Evolutionary conservation across 2,797 vertebrate species (phyloP), one percentile per base, ranked within the genome.

Genomic region (Falco peregrinus): DNA sequence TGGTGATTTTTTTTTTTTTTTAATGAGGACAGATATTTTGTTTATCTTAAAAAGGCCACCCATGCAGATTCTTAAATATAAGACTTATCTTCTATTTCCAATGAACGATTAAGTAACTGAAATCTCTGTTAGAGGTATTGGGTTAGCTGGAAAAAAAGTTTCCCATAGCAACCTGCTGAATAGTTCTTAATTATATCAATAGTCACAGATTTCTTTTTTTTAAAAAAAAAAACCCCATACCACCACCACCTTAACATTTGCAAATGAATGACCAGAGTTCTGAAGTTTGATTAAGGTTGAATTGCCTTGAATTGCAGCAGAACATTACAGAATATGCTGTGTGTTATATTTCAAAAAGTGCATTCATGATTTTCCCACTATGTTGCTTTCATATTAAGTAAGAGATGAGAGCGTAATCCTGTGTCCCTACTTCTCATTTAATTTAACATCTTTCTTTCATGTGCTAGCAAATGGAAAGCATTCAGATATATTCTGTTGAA

Each of bases 401-500:
- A 54, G 57, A 91, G 29, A 64, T 68, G 53, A 83, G 47, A 94
- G 11, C 1, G 2, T 87, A 77, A 92, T 80, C 64, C 31, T 74
- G 28, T 54, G 19, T 85, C 43, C 21, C n/a, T 79, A 13, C 84
- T 94, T 93, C 69, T 85, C 71, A 75, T 94, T 91, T 92, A 83
- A 63, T 60, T 75, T 82, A 89, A 77, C 64, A 64, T 87, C 53
- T 28, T 93, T 82, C 74, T 85, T 92, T 95, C 35, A 31, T 74
- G 70, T 92, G 56, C 77, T 87, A 87, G 75, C 64, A 95, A 95
- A 92, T 71, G 33, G 68, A 92, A 95, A 85, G 60, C 37, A 37
- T 87, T 95, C 84, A 85, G 86, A 78, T 75, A 87, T 59, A 84
- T 87, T 93, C 56, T 82, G 29, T 89, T 74, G 53, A 92, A 87